A percentile compares a stretch with the other conserved stretches of the same genome.
Evolutionary conservation across 2,888 invertebrate genomes (phyloP).

Genomic region (Aelia acuminata): DNA sequence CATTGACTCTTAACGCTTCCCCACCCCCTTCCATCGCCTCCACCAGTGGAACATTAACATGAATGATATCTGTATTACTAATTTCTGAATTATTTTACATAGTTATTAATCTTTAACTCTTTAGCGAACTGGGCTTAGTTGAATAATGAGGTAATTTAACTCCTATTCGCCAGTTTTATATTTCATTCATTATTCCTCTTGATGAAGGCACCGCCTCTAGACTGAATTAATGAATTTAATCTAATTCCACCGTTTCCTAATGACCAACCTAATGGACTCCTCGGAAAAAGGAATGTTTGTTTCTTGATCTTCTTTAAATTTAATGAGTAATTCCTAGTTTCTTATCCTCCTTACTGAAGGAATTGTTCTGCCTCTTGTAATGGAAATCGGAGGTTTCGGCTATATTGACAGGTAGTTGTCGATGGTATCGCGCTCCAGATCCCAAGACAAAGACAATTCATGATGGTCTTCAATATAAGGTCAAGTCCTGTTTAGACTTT

Average conservation of each 20-base stretch:
- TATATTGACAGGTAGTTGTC: too few relatives aligned
- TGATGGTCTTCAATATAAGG: too few relatives aligned
- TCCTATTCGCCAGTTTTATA: neutral
- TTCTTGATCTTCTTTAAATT: neutral
- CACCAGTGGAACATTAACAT: neutral
- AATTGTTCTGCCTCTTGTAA: too few relatives aligned
- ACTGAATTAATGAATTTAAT: neutral
- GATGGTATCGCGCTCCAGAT: too few relatives aligned
- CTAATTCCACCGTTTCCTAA: neutral
- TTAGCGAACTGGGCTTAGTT: neutral
- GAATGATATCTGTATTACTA: neutral
- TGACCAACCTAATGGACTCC: neutral
- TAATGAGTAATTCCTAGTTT: too few relatives aligned
- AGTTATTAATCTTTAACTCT: neutral
- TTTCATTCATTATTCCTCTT: neutral
- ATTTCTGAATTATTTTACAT: conserved; percentile 3
- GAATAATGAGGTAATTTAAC: conserved; percentile 1
- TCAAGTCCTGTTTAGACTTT: too few relatives aligned
- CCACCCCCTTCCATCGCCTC: too few relatives aligned
- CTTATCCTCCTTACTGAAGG: too few relatives aligned
- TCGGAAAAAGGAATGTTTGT: neutral
- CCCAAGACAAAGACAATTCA: too few relatives aligned
- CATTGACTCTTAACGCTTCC: neutral
- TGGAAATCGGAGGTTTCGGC: too few relatives aligned
- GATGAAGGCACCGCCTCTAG: neutral